Base-by-base conservation (phyloP, 92 coral and sea anemone species). In the Palythoa caribaeorum region DNA sequence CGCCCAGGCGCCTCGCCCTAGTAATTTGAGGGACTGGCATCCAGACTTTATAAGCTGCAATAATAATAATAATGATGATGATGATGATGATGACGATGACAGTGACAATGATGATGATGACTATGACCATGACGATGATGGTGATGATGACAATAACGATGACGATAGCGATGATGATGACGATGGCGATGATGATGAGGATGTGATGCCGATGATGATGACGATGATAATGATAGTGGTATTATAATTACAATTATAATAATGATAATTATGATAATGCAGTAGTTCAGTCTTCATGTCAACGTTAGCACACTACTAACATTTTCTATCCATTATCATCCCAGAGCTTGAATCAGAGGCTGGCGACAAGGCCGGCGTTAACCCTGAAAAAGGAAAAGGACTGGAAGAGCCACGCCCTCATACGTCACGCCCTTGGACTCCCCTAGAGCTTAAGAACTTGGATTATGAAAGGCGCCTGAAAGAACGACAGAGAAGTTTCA, bases 371-470 rank as follows among this genome's bases (percentile, higher is more conserved):
- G 77, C 39, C 20, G 86, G 52, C 62, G 44, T 57, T 5, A 74
- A 60, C 13, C 66, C 75, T 5, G 75, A 71, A 12, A 91, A 80
- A 20, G 77, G 50, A 53, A 78, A 38, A 14, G 93, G 65, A 8
- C 66, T 87, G 39, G 89, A 81, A 70, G 73, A 84, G 21, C 88
- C 88, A 78, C 66, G 87, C 38, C 85, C 91, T 40, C 90, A 70
- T 71, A 89, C 93, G 48, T 78, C 96, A 47, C 92, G 99, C 50
- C 91, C 90, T 19, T 97, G 99, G 99, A 97, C 96, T 3, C 98
- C 98, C 12, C 68, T 97, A 38, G 88, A 93, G 57, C 76, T 94
- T 9, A 79, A 81, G 73, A 97, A 97, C 73, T 76, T 91, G 12
- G 89, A 88, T 71, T 97, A 95, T 77, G 96, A 87, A 38, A 76